These are phyloP conservation scores for Leguminivora glycinivorella DNA, from an alignment of 1,140 invertebrate genomes.

Conservation along the genomic window DNA sequence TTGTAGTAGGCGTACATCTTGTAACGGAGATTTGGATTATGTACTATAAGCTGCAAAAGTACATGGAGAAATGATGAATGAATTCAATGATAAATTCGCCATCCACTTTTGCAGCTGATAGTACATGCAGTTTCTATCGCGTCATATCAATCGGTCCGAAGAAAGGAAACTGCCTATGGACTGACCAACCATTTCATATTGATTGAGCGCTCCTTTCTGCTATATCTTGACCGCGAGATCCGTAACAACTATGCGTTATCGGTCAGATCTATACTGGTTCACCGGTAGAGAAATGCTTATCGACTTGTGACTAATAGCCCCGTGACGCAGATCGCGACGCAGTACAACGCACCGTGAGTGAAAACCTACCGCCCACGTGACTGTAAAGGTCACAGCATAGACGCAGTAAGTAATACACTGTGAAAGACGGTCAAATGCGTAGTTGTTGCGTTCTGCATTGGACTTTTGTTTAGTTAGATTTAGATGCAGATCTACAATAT, in stretches of 20 bases:
- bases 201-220: not conserved
- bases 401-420: constrained; percentile 19
- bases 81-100: too few species aligned
- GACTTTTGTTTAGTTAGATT: constrained; percentile 10
- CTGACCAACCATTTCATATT: not conserved
- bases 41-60: too few species aligned
- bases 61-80: too few species aligned
- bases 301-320: not conserved
- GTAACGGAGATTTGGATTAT: too few species aligned
- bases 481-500: constrained; percentile 2
- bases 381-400: constrained; percentile 49
- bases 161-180: not conserved
- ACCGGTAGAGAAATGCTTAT: not conserved
- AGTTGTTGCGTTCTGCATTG: constrained; percentile 12
- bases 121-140: not conserved
- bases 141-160: not conserved
- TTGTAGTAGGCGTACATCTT: too few species aligned
- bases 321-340: constrained; percentile 47
- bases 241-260: not conserved
- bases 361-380: constrained; percentile 55
- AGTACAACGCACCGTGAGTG: constrained; percentile 40
- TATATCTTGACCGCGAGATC: not conserved
- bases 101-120: too few species aligned
- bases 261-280: not conserved
- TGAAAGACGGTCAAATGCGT: constrained; percentile 27